These are phyloP conservation scores for Sinocyclocheilus maitianheensis DNA, from an alignment of 2,113 vertebrate species.

Conservation along the genomic window DNA sequence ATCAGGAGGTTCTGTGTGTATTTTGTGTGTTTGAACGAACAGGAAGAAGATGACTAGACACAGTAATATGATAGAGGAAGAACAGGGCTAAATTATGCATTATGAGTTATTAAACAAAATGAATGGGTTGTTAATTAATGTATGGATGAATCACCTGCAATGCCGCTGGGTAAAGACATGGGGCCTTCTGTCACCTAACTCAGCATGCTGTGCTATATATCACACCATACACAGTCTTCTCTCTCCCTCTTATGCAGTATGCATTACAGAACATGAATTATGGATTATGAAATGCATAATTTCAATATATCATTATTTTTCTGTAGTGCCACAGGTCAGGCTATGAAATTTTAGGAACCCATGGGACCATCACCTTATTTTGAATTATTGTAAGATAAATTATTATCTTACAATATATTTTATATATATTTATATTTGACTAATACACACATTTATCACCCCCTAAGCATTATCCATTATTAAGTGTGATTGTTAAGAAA, in stretches of 20 bases:
- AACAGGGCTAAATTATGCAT: constrained; percentile 50
- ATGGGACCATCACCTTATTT: background rate
- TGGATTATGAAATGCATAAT: background rate
- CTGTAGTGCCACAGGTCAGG: constrained; percentile 14
- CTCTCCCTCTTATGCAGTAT: constrained; percentile 17
- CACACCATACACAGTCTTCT: background rate
- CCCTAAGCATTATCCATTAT: no score
- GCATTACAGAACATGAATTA: constrained; percentile 11
- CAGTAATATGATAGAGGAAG: constrained; percentile 24
- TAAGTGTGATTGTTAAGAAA: background rate
- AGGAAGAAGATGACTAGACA: constrained; percentile 33
- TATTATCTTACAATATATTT: background rate
- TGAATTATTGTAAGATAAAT: background rate
- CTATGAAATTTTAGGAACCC: background rate
- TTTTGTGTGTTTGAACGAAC: background rate
- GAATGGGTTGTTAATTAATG: constrained; percentile 51
- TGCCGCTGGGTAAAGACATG: constrained; percentile 7
- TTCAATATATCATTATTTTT: constrained; percentile 20
- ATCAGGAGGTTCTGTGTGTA: background rate
- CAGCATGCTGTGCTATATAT: constrained; percentile 42
- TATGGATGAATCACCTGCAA: constrained; percentile 41
- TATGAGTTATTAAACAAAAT: constrained; percentile 49
- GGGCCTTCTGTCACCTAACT: constrained; percentile 19
- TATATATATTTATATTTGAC: no score
- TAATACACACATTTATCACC: no score